A percentile compares a stretch with the other conserved stretches of the same genome.
Evolutionary conservation across 2,797 vertebrate species (phyloP).

Genomic region (Molossus alvarezi): DNA sequence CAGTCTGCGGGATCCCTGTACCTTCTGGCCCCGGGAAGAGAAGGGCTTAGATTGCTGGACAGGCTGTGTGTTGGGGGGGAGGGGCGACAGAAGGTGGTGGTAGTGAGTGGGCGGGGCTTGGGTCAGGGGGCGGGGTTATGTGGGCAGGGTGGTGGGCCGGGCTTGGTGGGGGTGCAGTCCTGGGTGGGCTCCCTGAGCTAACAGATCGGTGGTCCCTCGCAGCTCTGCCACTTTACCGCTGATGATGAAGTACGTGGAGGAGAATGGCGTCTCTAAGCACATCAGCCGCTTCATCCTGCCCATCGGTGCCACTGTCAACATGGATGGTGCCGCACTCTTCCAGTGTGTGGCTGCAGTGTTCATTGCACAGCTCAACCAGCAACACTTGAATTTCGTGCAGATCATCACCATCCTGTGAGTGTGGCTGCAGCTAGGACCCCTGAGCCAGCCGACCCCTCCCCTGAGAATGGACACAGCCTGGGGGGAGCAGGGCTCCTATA

Average conservation of each 20-base stretch:
- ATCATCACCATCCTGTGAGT: conserved; percentile 96
- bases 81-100: accelerated
- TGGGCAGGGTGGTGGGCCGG: neutral
- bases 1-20: neutral
- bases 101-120: neutral
- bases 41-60: no score
- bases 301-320: conserved; percentile 96
- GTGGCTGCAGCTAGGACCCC: neutral
- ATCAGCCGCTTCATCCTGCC: conserved; percentile 97
- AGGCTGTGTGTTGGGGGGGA: neutral
- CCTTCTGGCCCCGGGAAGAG: neutral
- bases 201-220: neutral
- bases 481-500: neutral
- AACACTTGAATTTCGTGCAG: conserved; percentile 93
- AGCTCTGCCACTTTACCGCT: conserved; percentile 95
- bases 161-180: neutral
- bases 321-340: conserved; percentile 96
- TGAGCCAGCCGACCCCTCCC: no score
- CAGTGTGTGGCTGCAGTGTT: conserved; percentile 96
- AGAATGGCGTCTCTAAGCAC: conserved; percentile 94
- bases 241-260: conserved; percentile 97
- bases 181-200: accelerated
- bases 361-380: conserved; percentile 94
- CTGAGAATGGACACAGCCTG: neutral
- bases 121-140: accelerated